A percentile compares a stretch with the other conserved stretches of the same genome.
Evolutionary conservation across 2,888 invertebrate species (phyloP).

Genomic region (Polyommatus icarus): DNA sequence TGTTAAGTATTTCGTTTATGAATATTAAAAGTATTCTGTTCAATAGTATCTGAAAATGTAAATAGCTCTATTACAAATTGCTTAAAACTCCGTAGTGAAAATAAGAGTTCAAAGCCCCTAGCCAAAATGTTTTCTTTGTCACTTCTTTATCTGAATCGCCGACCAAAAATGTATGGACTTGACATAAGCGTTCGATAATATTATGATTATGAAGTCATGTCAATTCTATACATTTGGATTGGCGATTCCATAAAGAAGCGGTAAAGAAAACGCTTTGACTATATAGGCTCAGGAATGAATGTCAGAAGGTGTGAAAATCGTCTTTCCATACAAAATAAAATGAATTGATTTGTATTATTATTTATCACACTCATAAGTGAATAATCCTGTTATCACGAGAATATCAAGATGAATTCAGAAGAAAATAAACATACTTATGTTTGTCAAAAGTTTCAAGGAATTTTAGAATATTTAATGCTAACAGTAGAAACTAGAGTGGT

Average conservation of each 20-base stretch:
- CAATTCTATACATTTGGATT: too few relatives aligned
- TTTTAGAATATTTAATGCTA: too few relatives aligned
- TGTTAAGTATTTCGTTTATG: constrained; percentile 5
- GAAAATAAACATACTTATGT: not conserved
- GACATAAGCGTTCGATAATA: too few relatives aligned
- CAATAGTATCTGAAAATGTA: not conserved
- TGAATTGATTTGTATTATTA: not conserved
- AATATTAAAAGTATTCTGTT: constrained; percentile 10
- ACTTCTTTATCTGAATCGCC: too few relatives aligned
- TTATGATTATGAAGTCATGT: too few relatives aligned
- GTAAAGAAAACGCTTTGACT: not conserved
- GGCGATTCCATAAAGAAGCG: not conserved
- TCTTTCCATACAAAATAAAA: not conserved
- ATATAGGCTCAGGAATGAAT: not conserved
- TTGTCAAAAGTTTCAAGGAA: too few relatives aligned
- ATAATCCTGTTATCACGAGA: too few relatives aligned
- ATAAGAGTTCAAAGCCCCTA: not conserved
- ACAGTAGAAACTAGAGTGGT: too few relatives aligned
- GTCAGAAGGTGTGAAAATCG: not conserved
- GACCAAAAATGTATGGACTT: too few relatives aligned
- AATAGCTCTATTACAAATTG: constrained; percentile 3
- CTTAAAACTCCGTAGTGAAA: not conserved
- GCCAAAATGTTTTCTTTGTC: too few relatives aligned
- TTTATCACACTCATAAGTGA: not conserved
- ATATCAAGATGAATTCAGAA: not conserved